A percentile compares a stretch with the other conserved stretches of the same genome.
These are phyloP conservation scores for Pseudopodoces humilis DNA, from an alignment of 2,113 vertebrate species.

Conservation along the genomic window DNA sequence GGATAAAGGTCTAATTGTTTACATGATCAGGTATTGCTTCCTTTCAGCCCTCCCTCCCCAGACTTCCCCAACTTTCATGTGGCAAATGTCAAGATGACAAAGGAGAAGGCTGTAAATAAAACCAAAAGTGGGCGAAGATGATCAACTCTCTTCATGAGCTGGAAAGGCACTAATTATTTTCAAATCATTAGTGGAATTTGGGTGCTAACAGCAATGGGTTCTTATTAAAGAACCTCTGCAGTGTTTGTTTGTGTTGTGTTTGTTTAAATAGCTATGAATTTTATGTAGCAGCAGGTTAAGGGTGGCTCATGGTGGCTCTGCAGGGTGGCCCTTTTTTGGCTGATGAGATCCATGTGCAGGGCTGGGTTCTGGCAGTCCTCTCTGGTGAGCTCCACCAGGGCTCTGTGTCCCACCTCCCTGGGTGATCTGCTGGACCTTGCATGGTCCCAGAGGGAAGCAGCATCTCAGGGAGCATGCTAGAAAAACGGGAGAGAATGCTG, in stretches of 20 bases:
- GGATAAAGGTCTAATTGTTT: slow-evolving; percentile 72
- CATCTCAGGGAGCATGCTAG: rapidly evolving
- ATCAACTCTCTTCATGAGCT: neutral
- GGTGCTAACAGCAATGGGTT: neutral
- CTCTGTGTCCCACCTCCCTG: neutral
- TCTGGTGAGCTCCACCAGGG: neutral
- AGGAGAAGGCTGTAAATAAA: slow-evolving; percentile 16
- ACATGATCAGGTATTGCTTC: slow-evolving; percentile 69
- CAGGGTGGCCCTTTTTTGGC: neutral
- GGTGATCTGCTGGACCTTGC: neutral
- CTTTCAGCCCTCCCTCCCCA: neutral
- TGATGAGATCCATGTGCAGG: rapidly evolving
- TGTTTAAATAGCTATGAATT: neutral
- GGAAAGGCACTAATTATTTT: slow-evolving; percentile 19
- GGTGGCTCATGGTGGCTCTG: rapidly evolving
- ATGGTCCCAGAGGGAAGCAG: neutral
- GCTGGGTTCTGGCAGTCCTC: rapidly evolving
- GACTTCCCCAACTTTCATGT: neutral
- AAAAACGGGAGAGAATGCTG: neutral
- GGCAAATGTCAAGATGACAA: neutral
- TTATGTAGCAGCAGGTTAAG: neutral
- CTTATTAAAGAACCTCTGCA: neutral
- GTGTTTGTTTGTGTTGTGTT: neutral
- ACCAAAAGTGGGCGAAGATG: neutral
- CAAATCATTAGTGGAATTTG: neutral